Evolutionary conservation across 2,797 vertebrate species (phyloP), one percentile per base, ranked within the genome.

Genomic region (Clangula hyemalis): DNA sequence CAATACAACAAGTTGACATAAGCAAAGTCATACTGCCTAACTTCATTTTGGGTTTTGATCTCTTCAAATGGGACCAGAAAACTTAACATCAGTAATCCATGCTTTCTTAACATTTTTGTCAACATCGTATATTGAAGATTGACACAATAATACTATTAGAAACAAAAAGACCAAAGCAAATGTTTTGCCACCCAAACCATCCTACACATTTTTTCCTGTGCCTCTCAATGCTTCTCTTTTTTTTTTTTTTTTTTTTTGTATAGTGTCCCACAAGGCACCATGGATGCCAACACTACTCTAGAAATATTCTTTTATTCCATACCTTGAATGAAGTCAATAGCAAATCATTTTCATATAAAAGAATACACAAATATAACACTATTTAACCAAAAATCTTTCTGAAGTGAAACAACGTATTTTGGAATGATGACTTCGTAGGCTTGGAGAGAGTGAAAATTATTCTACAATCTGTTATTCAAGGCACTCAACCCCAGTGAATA

Each of bases 381-480:
- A 64, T 32, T 75, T 81, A 75, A 57, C 5, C 28, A 84, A 90
- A 87, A 85, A 56, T 38, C 11, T 57, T 87, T 79, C 38, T 51
- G 64, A 79, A 34, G 18, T 74, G 58, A 78, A 95, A 79, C 27
- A 53, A 56, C 15, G 12, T 51, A 34, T 78, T 72, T 78, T 81
- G 54, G n/a, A 82, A 91, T 1, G 3, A 80, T 45, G 36, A 69
- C 58, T 86, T 11, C 72, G 54, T 45, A 75, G 74, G 21, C 62
- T 61, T 34, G 19, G 38, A 86, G 43, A 82, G 10, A 75, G 25
- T 87, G 74, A 89, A 79, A 93, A 89, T 74, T 87, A 72, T 72
- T 89, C 84, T 62, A 65, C 45, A 81, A 75, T 93, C 34, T 89
- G 77, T 93, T 95, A 92, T 82, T 85, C 56, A 82, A 92, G 71